Conservation (phyloP, 2,113 vertebrate species). For the Capra hircus region DNA sequence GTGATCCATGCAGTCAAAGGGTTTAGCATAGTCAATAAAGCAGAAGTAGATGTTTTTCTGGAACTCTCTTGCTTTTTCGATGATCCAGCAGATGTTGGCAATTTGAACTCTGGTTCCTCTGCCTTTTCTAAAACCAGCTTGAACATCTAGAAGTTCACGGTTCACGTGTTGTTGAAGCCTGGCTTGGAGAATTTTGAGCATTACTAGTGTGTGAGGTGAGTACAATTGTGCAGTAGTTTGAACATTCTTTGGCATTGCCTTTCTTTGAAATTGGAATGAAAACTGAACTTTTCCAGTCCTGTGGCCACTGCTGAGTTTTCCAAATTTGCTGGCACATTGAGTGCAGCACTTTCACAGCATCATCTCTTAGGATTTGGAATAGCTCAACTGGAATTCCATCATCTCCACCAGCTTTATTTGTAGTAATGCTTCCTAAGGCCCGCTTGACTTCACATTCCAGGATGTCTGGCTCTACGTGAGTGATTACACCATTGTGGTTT, state of each 20-base stretch:
- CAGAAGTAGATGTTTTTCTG: neutral
- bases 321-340: neutral
- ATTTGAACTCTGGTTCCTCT: neutral
- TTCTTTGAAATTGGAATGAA: neutral
- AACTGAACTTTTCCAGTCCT: neutral
- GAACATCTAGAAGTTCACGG: neutral
- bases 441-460: neutral
- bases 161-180: neutral
- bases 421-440: neutral
- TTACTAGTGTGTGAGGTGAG: neutral
- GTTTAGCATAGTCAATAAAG: neutral
- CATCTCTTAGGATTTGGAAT: neutral
- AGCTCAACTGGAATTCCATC: neutral
- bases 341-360: neutral
- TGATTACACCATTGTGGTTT: neutral
- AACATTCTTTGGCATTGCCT: neutral
- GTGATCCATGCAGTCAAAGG: neutral
- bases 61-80: rapidly evolving
- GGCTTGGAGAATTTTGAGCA: neutral
- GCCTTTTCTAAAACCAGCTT: neutral
- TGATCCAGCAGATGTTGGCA: neutral
- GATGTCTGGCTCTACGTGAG: neutral
- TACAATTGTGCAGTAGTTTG: neutral
- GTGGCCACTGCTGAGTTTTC: neutral
- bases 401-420: neutral